These are phyloP conservation scores for Poeciliopsis occidentalis DNA, from an alignment of 2,113 vertebrate genomes.

Conservation along the genomic window DNA sequence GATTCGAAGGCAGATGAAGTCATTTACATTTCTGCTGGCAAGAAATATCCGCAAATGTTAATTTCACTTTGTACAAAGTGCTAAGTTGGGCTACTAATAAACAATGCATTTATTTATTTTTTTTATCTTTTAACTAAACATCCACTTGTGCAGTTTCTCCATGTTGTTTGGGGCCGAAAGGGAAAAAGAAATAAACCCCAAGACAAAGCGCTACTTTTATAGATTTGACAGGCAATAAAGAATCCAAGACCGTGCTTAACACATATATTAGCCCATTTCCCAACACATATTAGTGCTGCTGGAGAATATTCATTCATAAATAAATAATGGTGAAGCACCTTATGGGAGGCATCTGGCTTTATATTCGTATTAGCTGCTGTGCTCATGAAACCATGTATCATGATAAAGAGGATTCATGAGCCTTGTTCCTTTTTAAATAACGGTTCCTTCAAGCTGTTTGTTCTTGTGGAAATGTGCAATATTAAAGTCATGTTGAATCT, in stretches of 20 bases:
- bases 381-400: slow-evolving; percentile 70
- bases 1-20: slow-evolving; percentile 14
- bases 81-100: slow-evolving; percentile 20
- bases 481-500: neutral
- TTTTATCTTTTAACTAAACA: slow-evolving; percentile 2
- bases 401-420: slow-evolving; percentile 70
- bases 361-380: slow-evolving; percentile 62
- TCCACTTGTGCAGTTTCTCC: slow-evolving; percentile 16
- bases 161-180: neutral
- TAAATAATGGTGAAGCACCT: slow-evolving; percentile 75
- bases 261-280: slow-evolving; percentile 67
- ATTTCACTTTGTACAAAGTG: slow-evolving; percentile 30
- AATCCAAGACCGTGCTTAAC: slow-evolving; percentile 61
- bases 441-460: slow-evolving; percentile 37
- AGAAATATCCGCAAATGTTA: slow-evolving; percentile 25
- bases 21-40: slow-evolving; percentile 15
- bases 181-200: slow-evolving; percentile 41
- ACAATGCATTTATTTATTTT: slow-evolving; percentile 7
- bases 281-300: slow-evolving; percentile 67
- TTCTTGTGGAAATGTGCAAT: slow-evolving; percentile 27
- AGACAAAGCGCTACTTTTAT: slow-evolving; percentile 57
- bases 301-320: slow-evolving; percentile 75
- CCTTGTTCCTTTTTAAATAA: slow-evolving; percentile 42
- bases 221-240: slow-evolving; percentile 71
- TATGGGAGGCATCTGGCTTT: slow-evolving; percentile 71